Conservation (phyloP, 2,113 vertebrate genomes). For the Oreochromis aureus region DNA sequence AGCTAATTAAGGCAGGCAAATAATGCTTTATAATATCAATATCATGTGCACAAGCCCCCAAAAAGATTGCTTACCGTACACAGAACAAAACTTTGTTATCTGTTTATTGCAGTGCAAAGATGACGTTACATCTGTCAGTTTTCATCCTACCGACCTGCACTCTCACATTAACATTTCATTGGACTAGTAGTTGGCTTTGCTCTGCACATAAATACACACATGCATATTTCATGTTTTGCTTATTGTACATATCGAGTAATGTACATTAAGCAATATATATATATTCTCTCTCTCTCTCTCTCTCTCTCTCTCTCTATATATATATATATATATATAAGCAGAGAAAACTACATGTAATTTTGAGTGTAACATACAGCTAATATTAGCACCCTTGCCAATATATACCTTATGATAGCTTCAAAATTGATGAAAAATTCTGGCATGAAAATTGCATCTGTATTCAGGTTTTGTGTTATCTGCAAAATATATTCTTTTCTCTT, state of each 20-base stretch:
- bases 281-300: no score
- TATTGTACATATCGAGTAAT: not conserved
- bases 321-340: no score
- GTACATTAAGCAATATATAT: not conserved
- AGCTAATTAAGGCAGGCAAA: not conserved
- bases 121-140: not conserved
- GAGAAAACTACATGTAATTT: no score
- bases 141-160: not conserved
- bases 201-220: not conserved
- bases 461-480: no score
- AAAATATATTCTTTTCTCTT: no score
- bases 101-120: not conserved
- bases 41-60: not conserved
- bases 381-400: no score
- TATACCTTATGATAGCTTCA: no score
- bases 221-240: not conserved
- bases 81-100: not conserved
- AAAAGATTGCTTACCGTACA: rapidly evolving
- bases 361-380: no score
- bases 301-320: no score
- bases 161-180: not conserved
- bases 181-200: not conserved
- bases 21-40: not conserved
- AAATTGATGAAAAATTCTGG: no score
- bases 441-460: no score